A percentile compares a stretch with the other conserved stretches of the same genome.
These are phyloP conservation scores for Sinhomidia bicolor DNA, from an alignment of 2,888 invertebrate genomes.

Conservation along the genomic window DNA sequence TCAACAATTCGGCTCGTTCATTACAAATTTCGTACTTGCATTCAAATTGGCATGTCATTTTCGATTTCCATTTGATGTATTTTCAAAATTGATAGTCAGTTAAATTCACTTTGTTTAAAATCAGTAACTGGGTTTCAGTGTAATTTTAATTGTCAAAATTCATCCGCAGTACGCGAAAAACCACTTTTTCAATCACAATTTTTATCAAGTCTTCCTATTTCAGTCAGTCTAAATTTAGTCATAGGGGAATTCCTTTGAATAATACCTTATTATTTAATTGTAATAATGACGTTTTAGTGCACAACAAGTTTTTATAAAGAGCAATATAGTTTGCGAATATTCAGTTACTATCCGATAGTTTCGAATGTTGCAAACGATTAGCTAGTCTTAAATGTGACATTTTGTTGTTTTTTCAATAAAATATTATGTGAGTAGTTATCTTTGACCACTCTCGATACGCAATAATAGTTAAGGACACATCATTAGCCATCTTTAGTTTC, in stretches of 20 bases:
- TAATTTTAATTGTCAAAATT: conserved; percentile 46
- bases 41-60: conserved; percentile 5
- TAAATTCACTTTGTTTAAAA: neutral
- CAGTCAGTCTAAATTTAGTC: neutral
- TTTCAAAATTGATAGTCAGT: conserved; percentile 16
- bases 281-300: neutral
- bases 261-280: neutral
- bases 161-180: conserved; percentile 49
- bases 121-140: neutral
- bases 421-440: neutral
- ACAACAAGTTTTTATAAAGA: neutral
- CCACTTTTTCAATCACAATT: conserved; percentile 49
- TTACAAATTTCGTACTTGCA: neutral
- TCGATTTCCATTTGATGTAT: neutral
- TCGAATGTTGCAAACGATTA: neutral
- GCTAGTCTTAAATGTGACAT: neutral
- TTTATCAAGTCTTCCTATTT: conserved; percentile 60
- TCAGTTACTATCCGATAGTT: neutral
- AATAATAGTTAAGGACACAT: conserved; percentile 68
- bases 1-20: conserved; percentile 65
- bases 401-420: neutral
- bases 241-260: neutral
- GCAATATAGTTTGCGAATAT: neutral
- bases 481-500: conserved; percentile 37
- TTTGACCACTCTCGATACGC: conserved; percentile 67